A percentile compares a stretch with the other conserved stretches of the same genome.
Conservation (phyloP, 2,888 invertebrate genomes). For the Phaedon cochleariae region DNA sequence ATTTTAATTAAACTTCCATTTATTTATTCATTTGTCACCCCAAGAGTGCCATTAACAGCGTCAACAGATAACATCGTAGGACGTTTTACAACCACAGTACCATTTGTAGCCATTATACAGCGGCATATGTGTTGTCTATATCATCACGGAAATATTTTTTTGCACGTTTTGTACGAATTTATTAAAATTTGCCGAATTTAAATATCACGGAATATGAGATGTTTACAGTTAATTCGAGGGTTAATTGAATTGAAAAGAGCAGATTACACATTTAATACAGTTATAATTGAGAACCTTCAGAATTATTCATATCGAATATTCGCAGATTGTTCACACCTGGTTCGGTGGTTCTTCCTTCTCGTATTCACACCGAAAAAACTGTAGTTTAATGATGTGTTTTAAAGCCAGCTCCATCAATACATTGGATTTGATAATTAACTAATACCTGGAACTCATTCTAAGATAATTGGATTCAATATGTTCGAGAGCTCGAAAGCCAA, state of each 20-base stretch:
- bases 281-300: background rate
- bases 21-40: slow-evolving; percentile 28
- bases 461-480: too few species aligned
- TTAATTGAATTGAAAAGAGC: background rate
- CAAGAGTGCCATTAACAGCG: slow-evolving; percentile 28
- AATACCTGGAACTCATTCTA: too few species aligned
- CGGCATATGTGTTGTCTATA: background rate
- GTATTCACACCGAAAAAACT: too few species aligned
- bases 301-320: too few species aligned
- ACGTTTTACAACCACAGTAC: slow-evolving; percentile 25
- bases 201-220: background rate
- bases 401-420: too few species aligned
- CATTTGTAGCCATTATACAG: slow-evolving; percentile 20
- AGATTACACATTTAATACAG: background rate
- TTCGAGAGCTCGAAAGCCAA: too few species aligned
- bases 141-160: slow-evolving; percentile 21
- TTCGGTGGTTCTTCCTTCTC: too few species aligned
- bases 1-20: slow-evolving; percentile 32
- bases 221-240: too few species aligned
- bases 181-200: slow-evolving; percentile 21
- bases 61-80: slow-evolving; percentile 28
- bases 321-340: too few species aligned
- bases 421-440: too few species aligned
- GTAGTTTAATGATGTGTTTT: too few species aligned
- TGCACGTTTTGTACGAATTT: slow-evolving; percentile 22